phyloP scores from a whole-genome alignment of 2,888 invertebrate species.

The Eupsilia transversa region DNA sequence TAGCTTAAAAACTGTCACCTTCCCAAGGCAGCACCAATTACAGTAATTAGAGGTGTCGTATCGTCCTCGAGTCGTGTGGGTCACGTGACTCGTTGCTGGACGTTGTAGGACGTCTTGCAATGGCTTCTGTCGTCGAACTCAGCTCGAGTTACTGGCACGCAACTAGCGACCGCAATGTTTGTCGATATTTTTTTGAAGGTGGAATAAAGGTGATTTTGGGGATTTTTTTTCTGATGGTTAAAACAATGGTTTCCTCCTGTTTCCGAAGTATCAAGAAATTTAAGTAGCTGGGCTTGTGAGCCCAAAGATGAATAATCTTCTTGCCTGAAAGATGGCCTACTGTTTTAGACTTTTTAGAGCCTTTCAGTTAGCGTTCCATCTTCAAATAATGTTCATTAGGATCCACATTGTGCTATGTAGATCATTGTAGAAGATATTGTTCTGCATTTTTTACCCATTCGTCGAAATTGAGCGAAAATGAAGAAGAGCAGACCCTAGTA shows the following conservation, averaged over 20 bases:
- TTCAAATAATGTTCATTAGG: not conserved
- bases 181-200: conserved; percentile 32
- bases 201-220: not conserved
- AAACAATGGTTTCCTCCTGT: not conserved
- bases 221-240: not conserved
- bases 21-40: conserved; percentile 51
- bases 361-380: not conserved
- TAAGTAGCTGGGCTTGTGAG: not conserved
- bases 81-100: conserved; percentile 33
- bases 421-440: not conserved
- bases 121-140: conserved; percentile 77
- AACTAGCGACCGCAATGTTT: conserved; percentile 45
- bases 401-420: not conserved
- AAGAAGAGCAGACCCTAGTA: too few relatives aligned
- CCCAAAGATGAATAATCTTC: not conserved
- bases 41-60: conserved; percentile 56
- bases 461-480: too few relatives aligned
- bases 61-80: conserved; percentile 44
- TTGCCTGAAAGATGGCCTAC: not conserved
- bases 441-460: not conserved
- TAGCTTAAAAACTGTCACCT: conserved; percentile 50
- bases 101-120: conserved; percentile 60
- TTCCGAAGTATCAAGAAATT: not conserved
- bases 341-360: not conserved
- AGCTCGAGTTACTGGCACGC: conserved; percentile 67